Evolutionary conservation across 2,888 invertebrate species (phyloP), one percentile per base, ranked within the genome.

Genomic region (Pemphredon lugubris): DNA sequence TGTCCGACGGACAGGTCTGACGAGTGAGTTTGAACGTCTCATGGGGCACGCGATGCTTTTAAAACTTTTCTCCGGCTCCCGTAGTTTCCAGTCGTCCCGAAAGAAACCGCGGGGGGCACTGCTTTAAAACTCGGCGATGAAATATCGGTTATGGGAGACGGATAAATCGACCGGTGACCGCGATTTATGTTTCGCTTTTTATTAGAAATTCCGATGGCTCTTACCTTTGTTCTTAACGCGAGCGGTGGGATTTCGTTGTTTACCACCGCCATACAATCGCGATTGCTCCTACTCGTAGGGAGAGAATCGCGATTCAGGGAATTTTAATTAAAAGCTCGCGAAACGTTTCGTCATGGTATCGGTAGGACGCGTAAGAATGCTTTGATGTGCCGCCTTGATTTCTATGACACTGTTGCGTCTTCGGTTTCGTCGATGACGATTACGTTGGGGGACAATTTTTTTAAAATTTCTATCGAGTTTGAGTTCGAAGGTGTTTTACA

Each of bases 271-370:
- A 13, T 1, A 34, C 20, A 48, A n/a, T 57, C 23, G 23, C 18
- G 21, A 9, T 30, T 6, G 30, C 30, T 30, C n/a, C n/a, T n/a
- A n/a, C n/a, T n/a, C n/a, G n/a, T n/a, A n/a, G n/a, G n/a, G 26
- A 26, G 26, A 3, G 26, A 7, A 26, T 26, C 4, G 26, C 7
- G 3, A 26, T 26, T 26, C 4, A 3, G 3, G 26, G 26, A 26
- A 26, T 67, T 67, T 74, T 67, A 74, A 74, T 74, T 67, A 67
- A 72, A 72, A 57, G 51, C 59, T 34, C 11, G 11, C 11, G 34
- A 34, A 34, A 7, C 34, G 4, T 26, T 26, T 5, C 26, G 26
- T n/a, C n/a, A n/a, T n/a, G n/a, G n/a, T n/a, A n/a, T n/a, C n/a
- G n/a, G n/a, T n/a, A n/a, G n/a, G n/a, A n/a, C n/a, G n/a, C n/a